Evolutionary conservation across 1,140 invertebrate species (phyloP), one percentile per base, ranked within the genome.

Genomic region (Platorchestia sp.): DNA sequence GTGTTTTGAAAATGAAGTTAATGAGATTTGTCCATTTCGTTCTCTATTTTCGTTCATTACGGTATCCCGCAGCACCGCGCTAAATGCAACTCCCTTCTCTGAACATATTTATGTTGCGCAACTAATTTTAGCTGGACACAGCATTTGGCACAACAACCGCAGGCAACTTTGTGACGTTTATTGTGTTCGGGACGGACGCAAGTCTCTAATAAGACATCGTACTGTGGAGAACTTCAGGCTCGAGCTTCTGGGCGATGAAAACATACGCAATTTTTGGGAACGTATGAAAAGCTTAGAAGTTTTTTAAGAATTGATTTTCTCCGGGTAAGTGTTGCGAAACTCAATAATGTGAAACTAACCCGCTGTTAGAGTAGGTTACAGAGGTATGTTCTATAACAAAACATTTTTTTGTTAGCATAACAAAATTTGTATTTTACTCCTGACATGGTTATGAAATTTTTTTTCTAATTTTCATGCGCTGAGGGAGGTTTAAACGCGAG

Each of bases 91-190:
- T 3, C 59, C 59, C 59, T 22, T 3, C 10, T 3, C 7, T 27
- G 59, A 22, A 27, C 27, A 75, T 22, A 75, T 22, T 36, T 14
- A n/a, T 75, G 3, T 3, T 22, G 27, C 59, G 59, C 3, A 75
- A 75, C 59, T 10, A 10, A 93, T 44, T 93, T 44, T 45, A 45
- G 45, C 44, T 22, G 14, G 59, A 10, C 1, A 36, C 59, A 10
- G 59, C 59, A 19, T 75, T 75, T 22, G 59, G 59, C 59, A 14
- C 59, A 22, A 75, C 27, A 75, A 1, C 10, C 1, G 14, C 14
- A 75, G 87, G 45, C 43, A 93, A 93, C 91, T 93, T 93, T 44
- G 22, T 1, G 91, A 45, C 91, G 91, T 47, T 93, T 93, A 93
- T 93, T 93, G 91, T 27, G 45, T 93, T 93, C 40, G 45, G 45